Conservation (phyloP, 2,888 invertebrate genomes). For the Chloroclystis v-ata region DNA sequence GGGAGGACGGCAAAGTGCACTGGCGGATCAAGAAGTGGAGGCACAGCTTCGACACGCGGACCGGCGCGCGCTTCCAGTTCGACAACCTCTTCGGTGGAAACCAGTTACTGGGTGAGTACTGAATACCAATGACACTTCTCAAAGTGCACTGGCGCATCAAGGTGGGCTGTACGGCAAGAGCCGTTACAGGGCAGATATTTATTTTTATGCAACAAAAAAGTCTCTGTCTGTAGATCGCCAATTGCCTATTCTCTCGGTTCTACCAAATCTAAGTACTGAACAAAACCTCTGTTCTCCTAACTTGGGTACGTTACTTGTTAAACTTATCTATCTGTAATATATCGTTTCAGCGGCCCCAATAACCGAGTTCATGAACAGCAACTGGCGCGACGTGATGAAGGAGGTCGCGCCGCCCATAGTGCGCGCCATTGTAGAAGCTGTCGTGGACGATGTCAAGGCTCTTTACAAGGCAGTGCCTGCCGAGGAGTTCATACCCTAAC, state of each 20-base stretch:
- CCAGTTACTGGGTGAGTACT: conserved; percentile 44
- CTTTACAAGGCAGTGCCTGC: conserved; percentile 55
- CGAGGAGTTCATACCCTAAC: conserved; percentile 36
- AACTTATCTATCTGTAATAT: too few relatives aligned
- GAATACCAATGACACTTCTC: too few relatives aligned
- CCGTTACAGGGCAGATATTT: too few relatives aligned
- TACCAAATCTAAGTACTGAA: too few relatives aligned
- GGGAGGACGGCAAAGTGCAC: conserved; percentile 56
- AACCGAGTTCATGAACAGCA: conserved; percentile 49
- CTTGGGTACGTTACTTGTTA: too few relatives aligned
- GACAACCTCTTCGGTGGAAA: conserved; percentile 67
- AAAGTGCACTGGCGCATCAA: too few relatives aligned
- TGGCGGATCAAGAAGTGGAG: conserved; percentile 57
- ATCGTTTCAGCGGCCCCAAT: conserved; percentile 59
- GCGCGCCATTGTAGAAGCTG: conserved; percentile 44
- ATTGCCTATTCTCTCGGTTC: too few relatives aligned
- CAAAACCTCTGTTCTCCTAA: too few relatives aligned
- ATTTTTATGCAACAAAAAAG: too few relatives aligned
- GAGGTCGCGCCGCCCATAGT: conserved; percentile 63
- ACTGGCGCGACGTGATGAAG: conserved; percentile 61
- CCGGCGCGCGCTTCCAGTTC: conserved; percentile 52
- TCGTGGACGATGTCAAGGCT: conserved; percentile 44
- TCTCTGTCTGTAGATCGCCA: too few relatives aligned
- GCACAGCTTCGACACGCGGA: conserved; percentile 50
- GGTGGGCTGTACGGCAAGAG: too few relatives aligned